These are phyloP conservation scores for Chymomyza costata DNA, from an alignment of 1,140 invertebrate genomes.

Conservation along the genomic window DNA sequence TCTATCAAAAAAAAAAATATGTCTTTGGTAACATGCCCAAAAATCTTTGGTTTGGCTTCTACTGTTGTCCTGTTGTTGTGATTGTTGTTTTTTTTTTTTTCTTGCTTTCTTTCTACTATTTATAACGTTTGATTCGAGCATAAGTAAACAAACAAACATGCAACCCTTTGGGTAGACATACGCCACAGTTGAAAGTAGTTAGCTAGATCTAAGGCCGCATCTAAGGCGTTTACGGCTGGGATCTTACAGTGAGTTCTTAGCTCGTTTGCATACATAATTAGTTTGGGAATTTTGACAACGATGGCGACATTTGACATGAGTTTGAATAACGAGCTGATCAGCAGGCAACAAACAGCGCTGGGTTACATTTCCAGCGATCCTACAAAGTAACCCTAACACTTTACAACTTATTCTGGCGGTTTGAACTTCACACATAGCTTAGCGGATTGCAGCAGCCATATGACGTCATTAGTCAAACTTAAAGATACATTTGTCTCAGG, in stretches of 20 bases:
- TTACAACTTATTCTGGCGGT: conserved; percentile 45
- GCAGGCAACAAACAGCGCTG: conserved; percentile 33
- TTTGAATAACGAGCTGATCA: conserved; percentile 60
- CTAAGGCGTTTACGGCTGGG: too few relatives aligned
- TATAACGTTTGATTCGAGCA: conserved; percentile 1
- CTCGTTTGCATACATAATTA: conserved; percentile 73
- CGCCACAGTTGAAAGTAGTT: conserved; percentile 20
- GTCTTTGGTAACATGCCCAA: too few relatives aligned
- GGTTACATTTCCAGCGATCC: too few relatives aligned
- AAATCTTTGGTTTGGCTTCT: conserved; percentile 36
- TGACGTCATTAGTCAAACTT: conserved; percentile 72
- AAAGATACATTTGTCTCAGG: conserved; percentile 63
- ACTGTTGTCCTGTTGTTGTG: conserved; percentile 33
- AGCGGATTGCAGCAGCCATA: conserved; percentile 48
- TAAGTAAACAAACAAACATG: conserved; percentile 55
- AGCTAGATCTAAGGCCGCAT: conserved; percentile 25
- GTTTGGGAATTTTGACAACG: conserved; percentile 65
- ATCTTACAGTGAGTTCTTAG: conserved; percentile 14
- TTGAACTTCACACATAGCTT: conserved; percentile 66
- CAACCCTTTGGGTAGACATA: conserved; percentile 23
- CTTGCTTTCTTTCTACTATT: too few relatives aligned
- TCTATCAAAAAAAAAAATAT: conserved; percentile 62
- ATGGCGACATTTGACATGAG: conserved; percentile 69
- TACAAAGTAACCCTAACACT: conserved; percentile 37
- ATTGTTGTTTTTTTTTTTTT: conserved; percentile 27